These are phyloP conservation scores for Pollenia labialis DNA, from an alignment of 2,888 invertebrate genomes.

Conservation along the genomic window DNA sequence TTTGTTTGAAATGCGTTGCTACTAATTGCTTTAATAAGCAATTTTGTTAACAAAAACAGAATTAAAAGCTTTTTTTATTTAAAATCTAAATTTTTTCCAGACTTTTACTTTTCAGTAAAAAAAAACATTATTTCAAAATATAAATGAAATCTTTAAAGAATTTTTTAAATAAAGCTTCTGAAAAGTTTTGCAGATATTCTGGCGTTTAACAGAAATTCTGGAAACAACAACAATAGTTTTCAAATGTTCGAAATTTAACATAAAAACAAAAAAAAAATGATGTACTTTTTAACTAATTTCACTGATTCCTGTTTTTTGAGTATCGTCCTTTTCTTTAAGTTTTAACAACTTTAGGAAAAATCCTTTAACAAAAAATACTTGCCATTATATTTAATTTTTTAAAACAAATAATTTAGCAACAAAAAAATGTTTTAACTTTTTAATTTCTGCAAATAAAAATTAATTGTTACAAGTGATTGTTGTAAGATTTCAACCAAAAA, in stretches of 20 bases:
- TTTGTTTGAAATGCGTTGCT: no score
- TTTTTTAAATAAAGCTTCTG: background rate
- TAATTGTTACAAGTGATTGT: slow-evolving; percentile 61
- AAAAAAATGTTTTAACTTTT: slow-evolving; percentile 51
- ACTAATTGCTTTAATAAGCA: no score
- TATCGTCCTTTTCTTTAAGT: no score
- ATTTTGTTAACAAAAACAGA: no score
- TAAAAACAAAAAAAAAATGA: background rate
- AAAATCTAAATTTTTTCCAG: no score
- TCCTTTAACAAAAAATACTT: slow-evolving; percentile 43
- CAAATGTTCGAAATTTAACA: background rate
- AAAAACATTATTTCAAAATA: background rate
- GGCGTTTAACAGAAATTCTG: background rate
- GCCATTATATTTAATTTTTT: slow-evolving; percentile 58
- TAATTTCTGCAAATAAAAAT: slow-evolving; percentile 14
- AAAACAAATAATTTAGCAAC: slow-evolving; percentile 55
- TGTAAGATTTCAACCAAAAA: slow-evolving; percentile 8
- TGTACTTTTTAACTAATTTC: slow-evolving; percentile 13
- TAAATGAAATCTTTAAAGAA: background rate
- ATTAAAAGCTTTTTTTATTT: no score
- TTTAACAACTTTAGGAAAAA: background rate
- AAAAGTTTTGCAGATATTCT: slow-evolving; percentile 1
- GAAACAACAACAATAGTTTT: slow-evolving; percentile 5
- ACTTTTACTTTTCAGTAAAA: background rate
- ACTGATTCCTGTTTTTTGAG: background rate